Evolutionary conservation across 2,113 vertebrate species (phyloP).

Genomic region (Xiphophorus hellerii): DNA sequence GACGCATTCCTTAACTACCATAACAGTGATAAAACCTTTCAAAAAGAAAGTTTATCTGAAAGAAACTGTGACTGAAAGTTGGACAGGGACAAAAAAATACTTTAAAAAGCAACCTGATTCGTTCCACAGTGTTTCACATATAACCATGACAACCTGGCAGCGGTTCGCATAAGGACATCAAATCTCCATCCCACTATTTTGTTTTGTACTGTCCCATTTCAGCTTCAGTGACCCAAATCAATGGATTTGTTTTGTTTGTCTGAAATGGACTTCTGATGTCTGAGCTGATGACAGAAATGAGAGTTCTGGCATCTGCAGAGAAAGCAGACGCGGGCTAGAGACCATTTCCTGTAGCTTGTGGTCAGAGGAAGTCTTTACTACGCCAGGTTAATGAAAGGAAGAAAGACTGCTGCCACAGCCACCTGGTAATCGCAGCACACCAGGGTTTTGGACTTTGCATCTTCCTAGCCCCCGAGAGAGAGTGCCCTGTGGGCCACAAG

Average conservation of each 20-base stretch:
- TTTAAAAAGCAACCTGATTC: conserved; percentile 32
- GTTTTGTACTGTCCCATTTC: conserved; percentile 35
- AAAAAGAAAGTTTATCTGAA: conserved; percentile 19
- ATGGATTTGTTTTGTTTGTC: conserved; percentile 28
- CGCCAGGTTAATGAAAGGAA: conserved; percentile 65
- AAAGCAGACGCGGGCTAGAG: conserved; percentile 49
- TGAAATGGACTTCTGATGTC: conserved; percentile 48
- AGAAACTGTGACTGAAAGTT: conserved; percentile 32
- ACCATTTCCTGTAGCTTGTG: conserved; percentile 54
- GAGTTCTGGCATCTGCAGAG: conserved; percentile 50
- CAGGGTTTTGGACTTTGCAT: conserved; percentile 35
- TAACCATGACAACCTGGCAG: conserved; percentile 38
- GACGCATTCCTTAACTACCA: conserved; percentile 20
- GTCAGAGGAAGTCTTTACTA: conserved; percentile 55
- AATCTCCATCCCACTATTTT: conserved; percentile 41
- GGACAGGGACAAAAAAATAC: conserved; percentile 39
- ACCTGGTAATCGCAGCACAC: conserved; percentile 54
- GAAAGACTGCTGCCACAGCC: conserved; percentile 47
- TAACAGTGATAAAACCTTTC: conserved; percentile 44
- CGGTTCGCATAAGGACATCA: conserved; percentile 31
- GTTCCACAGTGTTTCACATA: conserved; percentile 36
- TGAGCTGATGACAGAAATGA: conserved; percentile 23
- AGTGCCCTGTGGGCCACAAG: conserved; percentile 23
- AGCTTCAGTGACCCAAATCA: conserved; percentile 52
- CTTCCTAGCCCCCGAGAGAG: conserved; percentile 36